These are phyloP conservation scores for Teinopalpus imperialis DNA, from an alignment of 2,888 invertebrate species.

Conservation along the genomic window DNA sequence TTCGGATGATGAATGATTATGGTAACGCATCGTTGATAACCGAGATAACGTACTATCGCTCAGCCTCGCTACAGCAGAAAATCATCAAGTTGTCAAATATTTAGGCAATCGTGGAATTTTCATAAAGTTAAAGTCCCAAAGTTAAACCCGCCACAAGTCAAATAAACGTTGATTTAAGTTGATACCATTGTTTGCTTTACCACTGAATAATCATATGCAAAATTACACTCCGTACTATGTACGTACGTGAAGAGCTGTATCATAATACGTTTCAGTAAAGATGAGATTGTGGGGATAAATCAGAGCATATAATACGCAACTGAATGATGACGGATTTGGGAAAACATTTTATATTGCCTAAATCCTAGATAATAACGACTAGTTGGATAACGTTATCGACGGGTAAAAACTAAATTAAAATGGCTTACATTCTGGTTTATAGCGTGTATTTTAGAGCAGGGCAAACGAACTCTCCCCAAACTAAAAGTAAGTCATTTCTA, in stretches of 20 bases:
- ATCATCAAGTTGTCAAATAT: constrained; percentile 33
- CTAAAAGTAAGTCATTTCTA: too few species aligned
- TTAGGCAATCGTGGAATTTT: constrained; percentile 33
- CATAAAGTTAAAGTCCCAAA: constrained; percentile 5
- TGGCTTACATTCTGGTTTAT: too few species aligned
- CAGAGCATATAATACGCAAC: constrained; percentile 7
- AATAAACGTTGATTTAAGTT: constrained; percentile 17
- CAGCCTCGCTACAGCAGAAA: constrained; percentile 38
- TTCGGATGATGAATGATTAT: constrained; percentile 69
- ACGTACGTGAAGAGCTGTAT: constrained; percentile 21
- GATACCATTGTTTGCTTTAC: constrained; percentile 7
- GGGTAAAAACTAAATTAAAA: too few species aligned
- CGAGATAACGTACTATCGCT: constrained; percentile 47
- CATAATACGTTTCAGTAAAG: constrained; percentile 6
- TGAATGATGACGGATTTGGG: not conserved
- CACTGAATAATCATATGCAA: constrained; percentile 12
- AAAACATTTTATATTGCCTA: not conserved
- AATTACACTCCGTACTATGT: constrained; percentile 12
- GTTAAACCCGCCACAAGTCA: not conserved
- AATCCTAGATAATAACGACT: too few species aligned
- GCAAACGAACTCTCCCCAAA: too few species aligned
- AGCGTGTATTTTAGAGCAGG: too few species aligned
- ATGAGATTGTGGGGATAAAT: constrained; percentile 14
- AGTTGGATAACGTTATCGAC: too few species aligned
- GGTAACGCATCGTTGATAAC: constrained; percentile 47